Base-by-base conservation (phyloP, 1,140 invertebrate genomes). In the Cydia strobilella region DNA sequence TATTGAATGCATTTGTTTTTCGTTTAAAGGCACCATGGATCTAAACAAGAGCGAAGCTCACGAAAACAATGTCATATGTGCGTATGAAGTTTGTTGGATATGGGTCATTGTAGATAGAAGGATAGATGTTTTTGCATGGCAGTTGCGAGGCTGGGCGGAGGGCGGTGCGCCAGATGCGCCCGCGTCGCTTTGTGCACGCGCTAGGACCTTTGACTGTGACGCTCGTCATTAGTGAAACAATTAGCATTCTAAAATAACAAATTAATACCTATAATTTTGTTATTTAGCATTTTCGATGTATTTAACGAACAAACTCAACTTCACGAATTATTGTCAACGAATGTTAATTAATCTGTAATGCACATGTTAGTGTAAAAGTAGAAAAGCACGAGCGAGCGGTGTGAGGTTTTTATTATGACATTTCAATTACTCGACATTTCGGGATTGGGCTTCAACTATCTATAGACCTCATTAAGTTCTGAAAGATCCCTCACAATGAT, bases 141-240 rank as follows among this genome's bases (percentile, higher is more conserved):
- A 66, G 63, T 69, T 69, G 63, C 63, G 65, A 35, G n/a, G n/a
- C 15, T 39, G 65, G 65, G 65, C 65, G 65, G 27, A 18, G 65
- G 63, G 63, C 63, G 63, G 65, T 15, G 65, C 65, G 27, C 27
- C 65, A 69, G 65, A 31, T 69, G 65, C 65, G 65, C 65, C 15
- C 13, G 65, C 31, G 63, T 31, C 63, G 65, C 65, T 25, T 69
- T 69, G 31, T 42, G 65, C 65, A 65, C 63, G 65, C 35, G 65
- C 31, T 69, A 20, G 15, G 51, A 54, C 18, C 51, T 59, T 9
- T 59, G 12, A 65, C 31, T 39, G 31, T 18, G 31, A 69, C 9
- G 65, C 15, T n/a, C 42, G 27, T 69, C n/a, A 69, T 69, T 69
- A 69, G 18, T 69, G 65, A 35, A 69, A 69, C 27, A 35, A 31